Percentiles rank a stretch among this genome's conserved stretches.
Evolutionary conservation across 1,140 invertebrate genomes (phyloP).

Genomic region (Drosophila nigromelanica): DNA sequence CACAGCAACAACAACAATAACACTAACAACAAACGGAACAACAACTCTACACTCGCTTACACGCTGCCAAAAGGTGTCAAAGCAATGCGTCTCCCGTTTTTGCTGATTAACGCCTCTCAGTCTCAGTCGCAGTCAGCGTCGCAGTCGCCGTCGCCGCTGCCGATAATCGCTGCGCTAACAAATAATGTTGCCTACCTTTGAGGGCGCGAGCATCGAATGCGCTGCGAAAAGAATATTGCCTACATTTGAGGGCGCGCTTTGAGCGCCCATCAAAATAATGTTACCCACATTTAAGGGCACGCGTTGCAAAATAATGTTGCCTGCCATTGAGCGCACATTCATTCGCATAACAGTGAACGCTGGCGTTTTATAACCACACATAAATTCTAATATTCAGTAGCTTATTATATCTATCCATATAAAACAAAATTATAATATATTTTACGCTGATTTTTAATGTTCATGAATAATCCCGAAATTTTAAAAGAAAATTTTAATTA

Average conservation of each 20-base stretch:
- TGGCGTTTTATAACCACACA: not conserved
- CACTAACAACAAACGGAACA: not conserved
- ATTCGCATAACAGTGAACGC: conserved; percentile 51
- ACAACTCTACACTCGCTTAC: conserved; percentile 6
- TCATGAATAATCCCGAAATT: no score
- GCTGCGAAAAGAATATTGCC: conserved; percentile 25
- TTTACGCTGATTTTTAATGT: no score
- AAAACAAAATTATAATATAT: no score
- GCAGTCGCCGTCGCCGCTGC: not conserved
- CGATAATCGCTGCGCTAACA: conserved; percentile 40
- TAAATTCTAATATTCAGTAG: no score
- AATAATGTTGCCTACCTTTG: conserved; percentile 46
- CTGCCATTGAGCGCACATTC: conserved; percentile 39
- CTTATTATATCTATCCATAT: no score
- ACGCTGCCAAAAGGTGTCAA: conserved; percentile 31
- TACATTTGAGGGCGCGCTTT: conserved; percentile 24
- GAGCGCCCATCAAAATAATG: conserved; percentile 1
- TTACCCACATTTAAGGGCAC: conserved; percentile 32
- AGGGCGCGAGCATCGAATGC: conserved; percentile 16
- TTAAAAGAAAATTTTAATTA: no score
- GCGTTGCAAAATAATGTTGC: conserved; percentile 28
- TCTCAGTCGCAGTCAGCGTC: not conserved
- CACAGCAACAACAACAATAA: conserved; percentile 7
- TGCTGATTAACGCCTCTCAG: conserved; percentile 39
- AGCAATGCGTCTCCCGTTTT: conserved; percentile 15